Conservation (phyloP, 1,140 invertebrate species). For the Trichonephila clavata region DNA sequence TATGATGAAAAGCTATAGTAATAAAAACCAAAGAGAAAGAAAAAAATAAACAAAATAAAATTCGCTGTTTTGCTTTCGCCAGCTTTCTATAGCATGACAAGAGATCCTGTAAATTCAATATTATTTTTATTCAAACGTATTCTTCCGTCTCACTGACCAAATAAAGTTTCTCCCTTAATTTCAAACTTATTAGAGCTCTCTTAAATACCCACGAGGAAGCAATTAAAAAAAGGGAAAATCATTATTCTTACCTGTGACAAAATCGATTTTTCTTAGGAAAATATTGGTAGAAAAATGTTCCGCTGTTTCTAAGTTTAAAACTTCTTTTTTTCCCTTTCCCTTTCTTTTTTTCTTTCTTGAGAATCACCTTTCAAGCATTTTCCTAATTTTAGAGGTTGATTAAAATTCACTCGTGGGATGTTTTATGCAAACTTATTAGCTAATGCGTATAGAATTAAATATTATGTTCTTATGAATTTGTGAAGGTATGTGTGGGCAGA, state of each 20-base stretch:
- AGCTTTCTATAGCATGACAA: not conserved
- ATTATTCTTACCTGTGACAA: conserved; percentile 15
- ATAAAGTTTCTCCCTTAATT: conserved; percentile 2
- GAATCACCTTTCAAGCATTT: conserved; percentile 8
- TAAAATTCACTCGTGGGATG: not conserved
- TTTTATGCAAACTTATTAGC: not conserved
- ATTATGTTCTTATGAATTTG: not conserved
- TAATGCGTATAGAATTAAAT: not conserved
- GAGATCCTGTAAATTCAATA: not conserved
- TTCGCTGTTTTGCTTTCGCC: no score
- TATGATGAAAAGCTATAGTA: no score
- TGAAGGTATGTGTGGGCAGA: not conserved
- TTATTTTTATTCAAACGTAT: not conserved
- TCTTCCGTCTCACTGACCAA: not conserved
- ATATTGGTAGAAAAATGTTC: conserved; percentile 5
- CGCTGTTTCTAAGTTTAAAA: not conserved
- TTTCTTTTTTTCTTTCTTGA: not conserved
- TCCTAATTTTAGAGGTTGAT: not conserved
- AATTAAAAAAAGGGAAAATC: conserved; percentile 38
- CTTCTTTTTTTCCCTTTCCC: not conserved
- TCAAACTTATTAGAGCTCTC: conserved; percentile 37
- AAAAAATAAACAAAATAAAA: no score
- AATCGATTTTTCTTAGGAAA: conserved; percentile 48
- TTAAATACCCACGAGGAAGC: conserved; percentile 24
- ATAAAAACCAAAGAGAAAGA: no score